Evolutionary conservation across 2,888 invertebrate genomes (phyloP).

Genomic region (Entomobrya proxima): DNA sequence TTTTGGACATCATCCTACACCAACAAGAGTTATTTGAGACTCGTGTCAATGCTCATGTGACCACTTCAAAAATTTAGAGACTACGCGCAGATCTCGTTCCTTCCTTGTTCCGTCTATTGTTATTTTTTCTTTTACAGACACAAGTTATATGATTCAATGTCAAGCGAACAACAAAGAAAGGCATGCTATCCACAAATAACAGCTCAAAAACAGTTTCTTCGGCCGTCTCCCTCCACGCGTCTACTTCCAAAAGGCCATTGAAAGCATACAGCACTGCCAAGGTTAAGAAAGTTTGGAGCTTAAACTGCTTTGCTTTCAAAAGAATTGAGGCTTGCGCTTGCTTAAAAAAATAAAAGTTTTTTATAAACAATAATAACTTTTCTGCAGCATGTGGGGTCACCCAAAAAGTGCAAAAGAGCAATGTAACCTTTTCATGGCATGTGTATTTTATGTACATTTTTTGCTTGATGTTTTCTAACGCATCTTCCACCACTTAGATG

Average conservation of each 20-base stretch:
- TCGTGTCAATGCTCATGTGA: conserved; percentile 65
- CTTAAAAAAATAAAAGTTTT: conserved; percentile 44
- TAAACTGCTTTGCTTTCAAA: conserved; percentile 16
- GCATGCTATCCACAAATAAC: not conserved
- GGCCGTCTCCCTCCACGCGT: not conserved
- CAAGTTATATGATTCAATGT: not conserved
- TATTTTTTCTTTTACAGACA: not conserved
- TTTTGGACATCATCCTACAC: conserved; percentile 41
- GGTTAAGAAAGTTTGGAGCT: conserved; percentile 20
- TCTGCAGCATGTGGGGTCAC: conserved; percentile 50
- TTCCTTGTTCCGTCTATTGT: not conserved
- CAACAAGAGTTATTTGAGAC: conserved; percentile 48
- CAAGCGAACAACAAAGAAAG: not conserved
- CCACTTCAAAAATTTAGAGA: conserved; percentile 50
- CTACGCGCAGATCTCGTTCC: conserved; percentile 27
- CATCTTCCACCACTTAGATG: not conserved
- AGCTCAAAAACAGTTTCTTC: conserved; percentile 4
- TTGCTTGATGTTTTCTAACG: not conserved
- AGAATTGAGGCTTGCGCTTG: conserved; percentile 42
- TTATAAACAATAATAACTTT: conserved; percentile 49
- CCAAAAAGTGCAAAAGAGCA: conserved; percentile 46
- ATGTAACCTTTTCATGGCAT: not conserved
- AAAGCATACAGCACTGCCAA: conserved; percentile 7
- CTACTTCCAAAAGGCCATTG: not conserved
- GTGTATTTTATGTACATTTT: not conserved